A percentile compares a stretch with the other conserved stretches of the same genome.
These are phyloP conservation scores for Abrostola triplasia DNA, from an alignment of 2,888 invertebrate genomes.

Conservation along the genomic window DNA sequence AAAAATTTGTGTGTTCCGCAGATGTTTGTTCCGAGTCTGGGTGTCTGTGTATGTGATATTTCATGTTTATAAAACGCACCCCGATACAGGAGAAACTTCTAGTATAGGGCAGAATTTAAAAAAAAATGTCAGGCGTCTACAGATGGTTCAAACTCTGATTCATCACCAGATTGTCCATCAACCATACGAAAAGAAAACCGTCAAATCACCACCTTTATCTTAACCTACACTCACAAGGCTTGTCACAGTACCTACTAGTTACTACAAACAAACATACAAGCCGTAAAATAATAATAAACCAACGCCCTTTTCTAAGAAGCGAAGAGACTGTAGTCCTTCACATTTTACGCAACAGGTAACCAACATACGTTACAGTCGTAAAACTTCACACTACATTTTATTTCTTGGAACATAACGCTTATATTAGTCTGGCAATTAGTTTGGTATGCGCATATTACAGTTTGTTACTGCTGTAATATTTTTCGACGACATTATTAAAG, in stretches of 20 bases:
- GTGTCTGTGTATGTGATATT: too few relatives aligned
- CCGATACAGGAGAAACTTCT: too few relatives aligned
- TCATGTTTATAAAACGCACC: too few relatives aligned
- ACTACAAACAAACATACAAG: slow-evolving; percentile 10
- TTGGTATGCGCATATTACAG: neutral
- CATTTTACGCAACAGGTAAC: slow-evolving; percentile 53
- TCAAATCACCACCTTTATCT: slow-evolving; percentile 46
- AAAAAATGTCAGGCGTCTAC: too few relatives aligned
- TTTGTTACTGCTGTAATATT: slow-evolving; percentile 25
- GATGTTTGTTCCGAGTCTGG: too few relatives aligned
- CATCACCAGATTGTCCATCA: too few relatives aligned
- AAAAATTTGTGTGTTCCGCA: too few relatives aligned
- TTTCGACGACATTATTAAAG: slow-evolving; percentile 45
- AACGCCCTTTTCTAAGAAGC: slow-evolving; percentile 48
- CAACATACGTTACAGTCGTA: slow-evolving; percentile 13
- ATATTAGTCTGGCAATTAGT: slow-evolving; percentile 16
- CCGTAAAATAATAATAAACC: slow-evolving; percentile 37
- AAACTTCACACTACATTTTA: slow-evolving; percentile 10
- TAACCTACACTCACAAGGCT: slow-evolving; percentile 11
- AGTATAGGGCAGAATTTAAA: too few relatives aligned
- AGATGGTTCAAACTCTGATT: too few relatives aligned
- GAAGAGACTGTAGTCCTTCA: slow-evolving; percentile 54
- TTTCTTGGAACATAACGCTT: neutral
- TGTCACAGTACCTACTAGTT: too few relatives aligned
- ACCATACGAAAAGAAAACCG: too few relatives aligned